These are phyloP conservation scores for Theonella swinhoei DNA, from an alignment of 37 sponge, comb jelly and placozoan genomes.

Conservation along the genomic window DNA sequence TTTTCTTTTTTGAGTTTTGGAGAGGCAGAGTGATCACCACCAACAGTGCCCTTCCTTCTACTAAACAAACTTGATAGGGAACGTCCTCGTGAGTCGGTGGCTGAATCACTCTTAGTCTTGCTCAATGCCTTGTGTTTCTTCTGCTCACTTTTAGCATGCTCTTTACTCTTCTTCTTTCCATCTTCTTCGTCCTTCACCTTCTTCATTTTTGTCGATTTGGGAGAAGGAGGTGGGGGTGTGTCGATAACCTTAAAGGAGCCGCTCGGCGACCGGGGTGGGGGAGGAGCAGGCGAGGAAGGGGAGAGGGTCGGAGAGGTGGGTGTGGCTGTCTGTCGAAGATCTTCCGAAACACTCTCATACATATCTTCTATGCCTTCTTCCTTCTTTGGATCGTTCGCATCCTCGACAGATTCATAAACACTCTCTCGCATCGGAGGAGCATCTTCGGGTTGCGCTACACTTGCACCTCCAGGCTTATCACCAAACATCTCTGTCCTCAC, in stretches of 20 bases:
- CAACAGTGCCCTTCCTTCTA: slow-evolving; percentile 42
- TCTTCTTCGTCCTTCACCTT: not conserved
- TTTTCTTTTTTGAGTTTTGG: slow-evolving; percentile 6
- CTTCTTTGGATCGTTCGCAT: not conserved
- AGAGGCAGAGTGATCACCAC: not conserved
- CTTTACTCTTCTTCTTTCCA: not conserved
- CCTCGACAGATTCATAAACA: slow-evolving; percentile 54
- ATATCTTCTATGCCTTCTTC: slow-evolving; percentile 35
- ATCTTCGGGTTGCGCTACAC: not conserved
- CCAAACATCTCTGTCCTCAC: slow-evolving; percentile 17
- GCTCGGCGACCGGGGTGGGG: not conserved
- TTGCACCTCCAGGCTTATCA: not conserved
- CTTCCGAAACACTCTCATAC: slow-evolving; percentile 75
- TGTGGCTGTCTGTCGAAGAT: not conserved
- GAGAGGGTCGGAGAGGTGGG: slow-evolving; percentile 5
- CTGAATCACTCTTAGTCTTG: not conserved
- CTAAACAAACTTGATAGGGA: slow-evolving; percentile 10
- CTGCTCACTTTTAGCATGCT: slow-evolving; percentile 20
- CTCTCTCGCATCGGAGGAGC: not conserved
- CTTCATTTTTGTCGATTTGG: not conserved
- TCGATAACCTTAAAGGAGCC: not conserved
- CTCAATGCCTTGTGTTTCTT: not conserved
- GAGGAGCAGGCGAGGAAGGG: slow-evolving; percentile 17
- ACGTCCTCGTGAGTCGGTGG: not conserved
- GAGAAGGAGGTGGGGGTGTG: not conserved